Percentiles rank a stretch among this genome's conserved stretches.
Evolutionary conservation across 2,888 invertebrate genomes (phyloP).

Genomic region (Syrphus vitripennis): DNA sequence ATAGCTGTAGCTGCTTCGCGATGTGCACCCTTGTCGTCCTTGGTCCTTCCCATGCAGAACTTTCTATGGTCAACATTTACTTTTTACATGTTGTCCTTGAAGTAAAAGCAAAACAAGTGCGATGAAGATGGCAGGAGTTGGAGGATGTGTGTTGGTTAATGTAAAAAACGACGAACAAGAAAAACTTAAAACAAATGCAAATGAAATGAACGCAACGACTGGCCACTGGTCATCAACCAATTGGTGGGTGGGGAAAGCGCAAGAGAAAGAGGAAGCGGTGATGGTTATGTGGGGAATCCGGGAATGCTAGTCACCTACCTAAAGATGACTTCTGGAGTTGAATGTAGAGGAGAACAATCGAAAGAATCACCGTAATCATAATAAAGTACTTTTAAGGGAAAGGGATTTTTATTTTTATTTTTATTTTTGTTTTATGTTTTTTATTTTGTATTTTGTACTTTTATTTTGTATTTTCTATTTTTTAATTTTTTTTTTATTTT

Average conservation of each 20-base stretch:
- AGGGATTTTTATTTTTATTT: background rate
- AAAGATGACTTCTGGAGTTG: conserved; percentile 70
- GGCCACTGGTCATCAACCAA: conserved; percentile 69
- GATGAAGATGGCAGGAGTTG: conserved; percentile 46
- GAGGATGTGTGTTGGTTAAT: conserved; percentile 66
- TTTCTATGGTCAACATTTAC: conserved; percentile 69
- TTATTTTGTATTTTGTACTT: conserved; percentile 5
- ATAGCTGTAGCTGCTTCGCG: conserved; percentile 47
- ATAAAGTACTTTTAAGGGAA: conserved; percentile 59
- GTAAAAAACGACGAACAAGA: conserved; percentile 59
- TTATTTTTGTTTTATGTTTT: too few relatives aligned
- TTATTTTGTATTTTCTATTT: conserved; percentile 3
- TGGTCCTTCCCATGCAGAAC: conserved; percentile 16
- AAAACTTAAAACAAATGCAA: conserved; percentile 71
- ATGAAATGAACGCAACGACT: conserved; percentile 72
- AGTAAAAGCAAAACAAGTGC: conserved; percentile 69
- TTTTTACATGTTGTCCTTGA: conserved; percentile 72
- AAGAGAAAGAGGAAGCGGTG: background rate
- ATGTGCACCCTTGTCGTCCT: conserved; percentile 35
- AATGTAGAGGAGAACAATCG: conserved; percentile 69
- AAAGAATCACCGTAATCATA: conserved; percentile 71
- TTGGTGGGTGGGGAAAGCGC: conserved; percentile 12
- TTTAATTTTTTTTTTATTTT: conserved; percentile 18
- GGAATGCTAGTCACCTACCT: conserved; percentile 64
- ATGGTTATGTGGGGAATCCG: conserved; percentile 13